Evolutionary conservation across 2,797 vertebrate species (phyloP), one percentile per base, ranked within the genome.

Genomic region (Acomys russatus): DNA sequence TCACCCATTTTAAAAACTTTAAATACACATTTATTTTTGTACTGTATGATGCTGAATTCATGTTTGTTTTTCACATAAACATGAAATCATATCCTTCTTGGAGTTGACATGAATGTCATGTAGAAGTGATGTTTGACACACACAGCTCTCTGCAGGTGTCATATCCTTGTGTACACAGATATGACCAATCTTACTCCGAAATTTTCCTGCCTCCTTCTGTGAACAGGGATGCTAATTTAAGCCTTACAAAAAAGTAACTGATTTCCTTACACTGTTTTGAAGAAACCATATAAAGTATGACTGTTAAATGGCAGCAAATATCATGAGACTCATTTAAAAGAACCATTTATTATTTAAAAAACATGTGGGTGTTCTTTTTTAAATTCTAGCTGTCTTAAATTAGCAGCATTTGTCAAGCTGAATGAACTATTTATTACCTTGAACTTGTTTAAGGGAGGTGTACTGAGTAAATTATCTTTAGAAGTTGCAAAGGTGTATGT

Each of bases 221-320:
- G 92, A 87, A 92, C 91, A 73, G 64, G 68, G 77, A 90, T 84
- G 73, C 54, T 96, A 88, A 89, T 90, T 96, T 94, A 20, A 95
- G 30, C 7, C 28, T 92, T 76, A 88, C 6, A 88, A 25, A 61
- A 14, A 91, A 88, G 22, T 59, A 59, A 76, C 64, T 77, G 22
- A 87, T 87, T 35, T 96, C 73, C 71, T 33, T 77, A 74, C 61
- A 2, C n/a, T 91, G 17, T 86, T 90, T 94, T 78, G 51, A 96
- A 84, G 3, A 76, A 90, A 92, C 33, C 64, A 90, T 35, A 90
- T 94, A 56, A 95, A 88, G 59, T 88, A n/a, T 30, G 61, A 92
- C 51, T 92, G 66, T 82, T 94, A 92, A 94, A 87, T 95, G 63
- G 82, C 63, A 90, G 73, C 79, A 83, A 95, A 96, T 94, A 96